Percentiles rank a stretch among this genome's conserved stretches.
Conservation (phyloP, 1,140 invertebrate genomes). For the Piezodorus guildinii region DNA sequence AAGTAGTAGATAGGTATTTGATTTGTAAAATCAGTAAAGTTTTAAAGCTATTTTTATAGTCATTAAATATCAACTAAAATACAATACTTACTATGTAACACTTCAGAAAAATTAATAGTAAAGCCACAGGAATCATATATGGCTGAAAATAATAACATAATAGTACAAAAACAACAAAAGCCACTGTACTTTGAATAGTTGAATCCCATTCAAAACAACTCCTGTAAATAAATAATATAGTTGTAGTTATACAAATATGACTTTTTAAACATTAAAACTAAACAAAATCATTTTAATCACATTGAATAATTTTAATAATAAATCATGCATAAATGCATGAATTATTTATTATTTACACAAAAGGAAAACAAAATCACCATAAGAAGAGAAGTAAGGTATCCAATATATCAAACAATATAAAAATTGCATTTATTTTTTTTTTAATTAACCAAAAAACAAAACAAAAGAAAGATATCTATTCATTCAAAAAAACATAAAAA, state of each 20-base stretch:
- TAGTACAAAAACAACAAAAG: conserved; percentile 71
- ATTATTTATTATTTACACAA: background rate
- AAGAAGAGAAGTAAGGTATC: too few species aligned
- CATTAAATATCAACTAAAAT: too few species aligned
- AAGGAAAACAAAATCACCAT: too few species aligned
- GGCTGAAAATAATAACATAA: conserved; percentile 75
- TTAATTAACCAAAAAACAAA: too few species aligned
- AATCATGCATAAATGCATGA: background rate
- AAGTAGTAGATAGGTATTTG: too few species aligned
- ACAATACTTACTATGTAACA: conserved; percentile 48
- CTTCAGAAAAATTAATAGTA: conserved; percentile 66
- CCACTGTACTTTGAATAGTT: conserved; percentile 71
- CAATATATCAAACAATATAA: too few species aligned
- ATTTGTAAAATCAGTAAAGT: too few species aligned
- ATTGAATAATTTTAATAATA: background rate
- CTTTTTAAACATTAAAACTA: background rate
- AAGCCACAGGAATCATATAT: conserved; percentile 69
- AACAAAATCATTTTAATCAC: background rate
- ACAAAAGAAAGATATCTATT: too few species aligned
- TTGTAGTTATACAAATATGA: background rate
- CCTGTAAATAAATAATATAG: conserved; percentile 39
- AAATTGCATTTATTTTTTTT: too few species aligned
- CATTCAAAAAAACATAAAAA: too few species aligned
- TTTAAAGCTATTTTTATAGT: too few species aligned
- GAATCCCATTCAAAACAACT: conserved; percentile 97